Evolutionary conservation across 2,113 vertebrate species (phyloP), one percentile per base, ranked within the genome.

Genomic region (Brachyhypopomus occidentalis): DNA sequence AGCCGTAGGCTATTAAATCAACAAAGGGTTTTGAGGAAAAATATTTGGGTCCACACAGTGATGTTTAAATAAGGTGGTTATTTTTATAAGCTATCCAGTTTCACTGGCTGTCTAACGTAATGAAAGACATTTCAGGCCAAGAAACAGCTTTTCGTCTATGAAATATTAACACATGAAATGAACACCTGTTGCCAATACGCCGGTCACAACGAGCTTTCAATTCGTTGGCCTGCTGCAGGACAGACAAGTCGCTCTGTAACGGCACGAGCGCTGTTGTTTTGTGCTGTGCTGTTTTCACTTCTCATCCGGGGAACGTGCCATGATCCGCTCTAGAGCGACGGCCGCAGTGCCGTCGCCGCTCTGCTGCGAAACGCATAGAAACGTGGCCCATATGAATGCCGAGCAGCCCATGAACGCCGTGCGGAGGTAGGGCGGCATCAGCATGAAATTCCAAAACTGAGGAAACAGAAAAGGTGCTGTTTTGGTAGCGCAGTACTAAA

Each of bases 301-400:
- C 72, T 84, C 76, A 90, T 88, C 0, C 89, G 88, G 20, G 91
- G 90, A 71, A 89, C 88, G 90, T 70, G 90, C 87, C 88, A 90
- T 86, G 72, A 91, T 16, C 75, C 93, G 92, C 14, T 88, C 59
- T 19, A 95, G 88, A 3, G 91, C 93, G 27, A 95, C 92, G 0
- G 79, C 83, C 1, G 90, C 91, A 0, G 95, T 96, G 38, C 96
- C 95, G 0, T 96, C 95, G 0, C 95, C 95, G 0, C 89, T 92
- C 86, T 97, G 95, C 19, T 95, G 93, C 0, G 95, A 97, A 89
- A 95, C 96, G 87, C 96, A 98, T 20, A 98, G 88, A 90, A 97
- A 99, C 64, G 93, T 87, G 74, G 96, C 94, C 97, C 96, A 98
- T 71, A 96, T 89, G 90, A 98, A 97, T 45, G 94, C 94, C 83